Percentiles rank a stretch among this genome's conserved stretches.
These are phyloP conservation scores for Sarcophaga variegata DNA, from an alignment of 2,888 invertebrate genomes.

Conservation along the genomic window DNA sequence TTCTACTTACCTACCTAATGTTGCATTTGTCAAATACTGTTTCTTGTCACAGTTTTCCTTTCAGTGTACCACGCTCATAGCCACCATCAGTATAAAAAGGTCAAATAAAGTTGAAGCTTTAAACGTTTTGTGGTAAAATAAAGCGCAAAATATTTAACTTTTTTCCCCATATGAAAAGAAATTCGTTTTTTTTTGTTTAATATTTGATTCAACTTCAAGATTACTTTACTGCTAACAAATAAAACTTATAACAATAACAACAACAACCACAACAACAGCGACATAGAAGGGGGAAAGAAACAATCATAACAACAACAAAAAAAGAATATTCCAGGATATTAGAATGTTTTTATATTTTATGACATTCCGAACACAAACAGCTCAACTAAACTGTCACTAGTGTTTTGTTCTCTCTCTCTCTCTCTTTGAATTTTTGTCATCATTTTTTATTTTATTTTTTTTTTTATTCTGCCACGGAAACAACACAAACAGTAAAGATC, in stretches of 20 bases:
- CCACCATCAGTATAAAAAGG: neutral
- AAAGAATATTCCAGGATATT: slow-evolving; percentile 37
- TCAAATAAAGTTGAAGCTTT: slow-evolving; percentile 35
- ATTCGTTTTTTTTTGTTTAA: slow-evolving; percentile 8
- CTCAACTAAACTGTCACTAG: slow-evolving; percentile 19
- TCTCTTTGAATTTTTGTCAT: neutral
- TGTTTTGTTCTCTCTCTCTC: slow-evolving; percentile 25
- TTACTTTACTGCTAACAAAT: slow-evolving; percentile 25
- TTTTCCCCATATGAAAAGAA: slow-evolving; percentile 3
- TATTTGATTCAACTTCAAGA: slow-evolving; percentile 39
- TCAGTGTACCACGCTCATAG: slow-evolving; percentile 7
- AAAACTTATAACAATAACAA: slow-evolving; percentile 1
- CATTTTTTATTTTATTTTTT: slow-evolving; percentile 16
- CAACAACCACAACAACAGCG: neutral
- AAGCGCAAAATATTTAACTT: slow-evolving; percentile 1
- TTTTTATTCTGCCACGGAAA: slow-evolving; percentile 1
- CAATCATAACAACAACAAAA: slow-evolving; percentile 1
- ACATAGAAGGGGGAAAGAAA: neutral
- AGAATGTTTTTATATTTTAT: slow-evolving; percentile 58
- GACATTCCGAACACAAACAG: slow-evolving; percentile 49
- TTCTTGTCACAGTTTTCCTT: neutral
- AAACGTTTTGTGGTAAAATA: neutral
- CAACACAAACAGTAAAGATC: slow-evolving; percentile 14
- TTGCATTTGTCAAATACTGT: no score
- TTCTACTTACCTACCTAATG: no score